These are phyloP conservation scores for Gerris lacustris DNA, from an alignment of 2,888 invertebrate genomes.

Conservation along the genomic window DNA sequence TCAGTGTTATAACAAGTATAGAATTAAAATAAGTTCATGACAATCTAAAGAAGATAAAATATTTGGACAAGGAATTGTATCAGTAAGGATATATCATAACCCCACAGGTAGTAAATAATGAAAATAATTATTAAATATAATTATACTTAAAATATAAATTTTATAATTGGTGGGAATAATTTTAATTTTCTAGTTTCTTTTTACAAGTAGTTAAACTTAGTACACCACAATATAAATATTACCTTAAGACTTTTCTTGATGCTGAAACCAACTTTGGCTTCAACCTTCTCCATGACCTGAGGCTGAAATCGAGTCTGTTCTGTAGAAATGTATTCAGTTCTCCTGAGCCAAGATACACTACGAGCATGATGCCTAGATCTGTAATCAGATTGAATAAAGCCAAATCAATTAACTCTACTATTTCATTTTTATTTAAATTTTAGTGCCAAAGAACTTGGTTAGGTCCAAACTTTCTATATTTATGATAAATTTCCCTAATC, in stretches of 20 bases:
- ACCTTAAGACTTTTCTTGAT: constrained; percentile 78
- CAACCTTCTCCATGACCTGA: constrained; percentile 91
- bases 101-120: not conserved
- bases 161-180: too few species aligned
- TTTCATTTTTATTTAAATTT: not conserved
- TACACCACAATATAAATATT: constrained; percentile 9
- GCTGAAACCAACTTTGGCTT: constrained; percentile 97
- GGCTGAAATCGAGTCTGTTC: constrained; percentile 97
- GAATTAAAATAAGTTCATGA: too few species aligned
- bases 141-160: not conserved
- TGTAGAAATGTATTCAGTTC: constrained; percentile 97
- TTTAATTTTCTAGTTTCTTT: too few species aligned
- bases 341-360: constrained; percentile 93
- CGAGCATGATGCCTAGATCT: constrained; percentile 87
- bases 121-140: not conserved
- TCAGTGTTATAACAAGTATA: too few species aligned
- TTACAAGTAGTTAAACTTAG: too few species aligned
- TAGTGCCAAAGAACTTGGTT: too few species aligned
- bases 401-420: not conserved
- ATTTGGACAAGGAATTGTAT: too few species aligned
- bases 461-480: too few species aligned
- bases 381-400: constrained; percentile 12
- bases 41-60: too few species aligned
- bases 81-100: too few species aligned
- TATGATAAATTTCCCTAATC: too few species aligned